These are phyloP conservation scores for Zapornia atra DNA, from an alignment of 2,113 vertebrate species.

Conservation along the genomic window DNA sequence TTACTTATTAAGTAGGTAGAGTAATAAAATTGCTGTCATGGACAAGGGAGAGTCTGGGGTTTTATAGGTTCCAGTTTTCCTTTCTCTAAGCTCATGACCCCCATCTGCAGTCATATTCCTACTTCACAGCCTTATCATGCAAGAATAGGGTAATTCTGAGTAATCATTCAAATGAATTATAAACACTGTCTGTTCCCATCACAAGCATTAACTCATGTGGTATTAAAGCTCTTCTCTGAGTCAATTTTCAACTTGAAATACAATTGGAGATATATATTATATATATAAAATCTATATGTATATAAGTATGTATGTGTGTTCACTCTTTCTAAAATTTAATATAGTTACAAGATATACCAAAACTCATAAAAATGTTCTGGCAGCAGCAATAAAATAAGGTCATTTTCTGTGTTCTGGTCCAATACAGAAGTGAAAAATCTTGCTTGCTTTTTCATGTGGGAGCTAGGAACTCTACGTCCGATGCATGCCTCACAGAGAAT, in stretches of 20 bases:
- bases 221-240: not conserved
- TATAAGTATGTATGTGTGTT: fast-evolving
- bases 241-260: not conserved
- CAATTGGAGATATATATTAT: not conserved
- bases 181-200: not conserved
- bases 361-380: not conserved
- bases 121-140: not conserved
- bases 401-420: not conserved
- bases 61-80: not conserved
- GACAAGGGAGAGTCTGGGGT: fast-evolving
- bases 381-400: not conserved
- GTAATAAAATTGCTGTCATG: not conserved
- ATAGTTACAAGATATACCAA: not conserved
- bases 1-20: not conserved
- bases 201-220: not conserved
- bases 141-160: not conserved
- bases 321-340: not conserved
- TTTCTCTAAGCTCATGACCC: not conserved
- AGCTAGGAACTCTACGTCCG: not conserved
- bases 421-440: not conserved
- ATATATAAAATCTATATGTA: too few relatives aligned
- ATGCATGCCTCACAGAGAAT: not conserved
- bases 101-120: not conserved
- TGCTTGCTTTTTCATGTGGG: not conserved
- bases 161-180: not conserved